These are phyloP conservation scores for Nyctibius grandis DNA, from an alignment of 2,797 vertebrate genomes.

Conservation along the genomic window DNA sequence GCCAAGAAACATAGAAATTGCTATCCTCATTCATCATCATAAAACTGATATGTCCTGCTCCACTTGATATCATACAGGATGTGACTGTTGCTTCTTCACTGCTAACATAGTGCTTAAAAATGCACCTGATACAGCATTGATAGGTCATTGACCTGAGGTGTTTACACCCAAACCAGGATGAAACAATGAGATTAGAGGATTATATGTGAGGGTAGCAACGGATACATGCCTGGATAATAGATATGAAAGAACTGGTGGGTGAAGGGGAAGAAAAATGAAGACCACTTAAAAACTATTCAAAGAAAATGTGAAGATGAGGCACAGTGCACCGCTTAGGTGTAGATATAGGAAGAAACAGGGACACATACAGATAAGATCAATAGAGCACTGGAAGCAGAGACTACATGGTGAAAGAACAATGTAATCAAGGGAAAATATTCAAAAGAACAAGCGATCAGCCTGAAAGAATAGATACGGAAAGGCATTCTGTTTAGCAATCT, in stretches of 20 bases:
- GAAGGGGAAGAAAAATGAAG: background rate
- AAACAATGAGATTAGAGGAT: background rate
- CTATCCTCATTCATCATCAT: background rate
- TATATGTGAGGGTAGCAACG: background rate
- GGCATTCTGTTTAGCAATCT: background rate
- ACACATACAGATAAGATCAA: background rate
- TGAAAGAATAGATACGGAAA: background rate
- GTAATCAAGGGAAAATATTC: background rate
- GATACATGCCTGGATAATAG: background rate
- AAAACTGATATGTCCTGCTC: background rate
- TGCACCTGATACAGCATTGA: background rate
- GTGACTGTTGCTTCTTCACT: background rate
- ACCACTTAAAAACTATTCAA: background rate
- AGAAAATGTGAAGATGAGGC: background rate
- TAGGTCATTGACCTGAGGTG: background rate
- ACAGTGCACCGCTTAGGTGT: background rate
- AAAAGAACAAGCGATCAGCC: background rate
- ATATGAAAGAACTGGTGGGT: background rate
- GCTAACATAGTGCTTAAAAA: background rate
- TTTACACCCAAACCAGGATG: background rate
- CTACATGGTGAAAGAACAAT: background rate
- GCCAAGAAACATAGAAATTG: background rate
- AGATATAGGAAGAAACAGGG: background rate
- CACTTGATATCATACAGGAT: background rate
- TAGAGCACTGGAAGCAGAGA: background rate